Evolutionary conservation across 2,888 invertebrate species (phyloP), one percentile per base, ranked within the genome.

Genomic region (Macrosoma leucophasiata): DNA sequence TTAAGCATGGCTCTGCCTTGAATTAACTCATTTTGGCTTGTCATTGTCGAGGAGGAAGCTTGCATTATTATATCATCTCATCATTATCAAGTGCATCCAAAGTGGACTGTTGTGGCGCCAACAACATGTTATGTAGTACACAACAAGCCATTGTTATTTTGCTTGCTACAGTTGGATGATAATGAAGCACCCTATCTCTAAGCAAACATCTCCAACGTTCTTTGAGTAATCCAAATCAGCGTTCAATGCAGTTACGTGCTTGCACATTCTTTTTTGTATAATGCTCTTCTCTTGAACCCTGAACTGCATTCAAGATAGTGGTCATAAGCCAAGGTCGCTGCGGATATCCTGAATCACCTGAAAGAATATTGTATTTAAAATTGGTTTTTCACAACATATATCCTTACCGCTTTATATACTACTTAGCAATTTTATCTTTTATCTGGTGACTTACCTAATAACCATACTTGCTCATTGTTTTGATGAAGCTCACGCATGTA

Each of bases 51-150:
- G n/a, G n/a, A n/a, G n/a, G n/a, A n/a, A n/a, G n/a, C n/a, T n/a
- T n/a, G n/a, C n/a, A n/a, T n/a, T n/a, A n/a, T n/a, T n/a, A n/a
- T n/a, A n/a, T n/a, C n/a, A n/a, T n/a, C n/a, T n/a, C n/a, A n/a
- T n/a, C n/a, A n/a, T n/a, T n/a, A n/a, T n/a, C n/a, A n/a, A n/a
- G n/a, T n/a, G n/a, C n/a, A n/a, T n/a, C n/a, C n/a, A n/a, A n/a
- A n/a, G n/a, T n/a, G n/a, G n/a, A n/a, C n/a, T n/a, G n/a, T n/a
- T n/a, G n/a, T n/a, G n/a, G n/a, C n/a, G n/a, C n/a, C n/a, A n/a
- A n/a, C n/a, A n/a, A n/a, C n/a, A 50, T 43, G 35, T 54, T 52
- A 20, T 50, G 50, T 9, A 52, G 19, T 7, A 47, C 48, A 47
- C 48, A 48, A 42, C 50, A 51, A 27, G 52, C 48, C 22, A 22